Evolutionary conservation across 2,113 vertebrate species (phyloP).

Genomic region (Jaculus jaculus): DNA sequence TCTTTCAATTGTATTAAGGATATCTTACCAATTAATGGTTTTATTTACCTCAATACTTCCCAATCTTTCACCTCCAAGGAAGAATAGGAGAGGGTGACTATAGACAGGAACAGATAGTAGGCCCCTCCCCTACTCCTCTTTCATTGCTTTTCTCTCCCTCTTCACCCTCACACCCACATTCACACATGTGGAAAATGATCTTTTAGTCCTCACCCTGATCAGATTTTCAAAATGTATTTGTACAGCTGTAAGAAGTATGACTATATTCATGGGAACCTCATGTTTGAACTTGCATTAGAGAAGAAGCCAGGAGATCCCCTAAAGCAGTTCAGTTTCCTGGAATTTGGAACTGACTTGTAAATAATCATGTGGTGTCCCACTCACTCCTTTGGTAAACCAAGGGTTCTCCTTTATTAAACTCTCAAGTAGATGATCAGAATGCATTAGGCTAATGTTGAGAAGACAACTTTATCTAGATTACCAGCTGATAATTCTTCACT

Average conservation of each 20-base stretch:
- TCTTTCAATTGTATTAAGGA: not conserved
- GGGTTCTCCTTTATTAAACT: not conserved
- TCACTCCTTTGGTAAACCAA: not conserved
- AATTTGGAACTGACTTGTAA: not conserved
- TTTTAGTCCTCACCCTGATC: not conserved
- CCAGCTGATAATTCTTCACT: not conserved
- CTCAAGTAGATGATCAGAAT: not conserved
- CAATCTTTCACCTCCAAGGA: not conserved
- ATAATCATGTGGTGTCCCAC: not conserved
- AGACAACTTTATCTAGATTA: not conserved
- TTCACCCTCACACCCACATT: not conserved
- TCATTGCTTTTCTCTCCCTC: not conserved
- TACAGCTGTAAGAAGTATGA: constrained; percentile 49
- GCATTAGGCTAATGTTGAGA: not conserved
- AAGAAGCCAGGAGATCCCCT: constrained; percentile 37
- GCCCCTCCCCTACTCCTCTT: not conserved
- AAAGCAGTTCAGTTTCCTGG: not conserved
- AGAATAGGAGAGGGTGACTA: not conserved
- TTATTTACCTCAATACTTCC: not conserved
- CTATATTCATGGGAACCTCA: constrained; percentile 6
- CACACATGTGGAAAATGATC: not conserved
- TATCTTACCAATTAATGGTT: not conserved
- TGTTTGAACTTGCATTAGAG: not conserved
- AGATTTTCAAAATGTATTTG: constrained; percentile 51
- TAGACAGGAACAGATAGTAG: not conserved